Evolutionary conservation across 2,113 vertebrate species (phyloP).

Genomic region (Cranoglanis bouderius): DNA sequence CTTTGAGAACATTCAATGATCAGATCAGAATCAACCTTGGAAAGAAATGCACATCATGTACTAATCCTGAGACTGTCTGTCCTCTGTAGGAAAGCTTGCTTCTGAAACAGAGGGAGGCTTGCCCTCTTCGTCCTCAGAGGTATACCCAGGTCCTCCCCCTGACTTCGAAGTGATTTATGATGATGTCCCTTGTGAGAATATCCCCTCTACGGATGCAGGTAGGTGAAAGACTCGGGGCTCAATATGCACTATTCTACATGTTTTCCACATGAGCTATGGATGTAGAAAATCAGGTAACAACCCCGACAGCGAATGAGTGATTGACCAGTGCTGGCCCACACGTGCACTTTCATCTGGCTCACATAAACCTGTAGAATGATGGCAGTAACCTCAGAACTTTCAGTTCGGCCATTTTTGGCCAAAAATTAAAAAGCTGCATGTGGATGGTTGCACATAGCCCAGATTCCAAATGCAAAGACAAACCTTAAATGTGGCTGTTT

Average conservation of each 20-base stretch:
- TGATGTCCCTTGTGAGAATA: slow-evolving; percentile 78
- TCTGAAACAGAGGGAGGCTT: background rate
- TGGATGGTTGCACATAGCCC: background rate
- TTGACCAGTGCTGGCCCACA: background rate
- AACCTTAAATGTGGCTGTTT: background rate
- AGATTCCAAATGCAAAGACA: background rate
- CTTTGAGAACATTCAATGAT: background rate
- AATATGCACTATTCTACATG: background rate
- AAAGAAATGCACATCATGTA: background rate
- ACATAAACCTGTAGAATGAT: background rate
- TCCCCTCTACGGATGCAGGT: slow-evolving; percentile 69
- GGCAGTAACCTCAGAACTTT: background rate
- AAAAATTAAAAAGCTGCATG: background rate
- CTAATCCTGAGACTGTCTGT: background rate
- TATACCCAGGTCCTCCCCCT: background rate
- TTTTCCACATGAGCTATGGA: background rate
- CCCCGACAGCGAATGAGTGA: background rate
- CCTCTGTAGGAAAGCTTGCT: slow-evolving; percentile 38
- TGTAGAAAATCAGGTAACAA: background rate
- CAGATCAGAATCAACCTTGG: background rate
- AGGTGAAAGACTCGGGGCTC: slow-evolving; percentile 39
- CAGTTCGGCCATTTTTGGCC: background rate
- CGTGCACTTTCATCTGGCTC: background rate
- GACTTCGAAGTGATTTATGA: slow-evolving; percentile 81
- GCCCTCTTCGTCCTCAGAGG: slow-evolving; percentile 12